Evolutionary conservation across 2,113 vertebrate species (phyloP), one percentile per base, ranked within the genome.

Genomic region (Pangasianodon gigas): DNA sequence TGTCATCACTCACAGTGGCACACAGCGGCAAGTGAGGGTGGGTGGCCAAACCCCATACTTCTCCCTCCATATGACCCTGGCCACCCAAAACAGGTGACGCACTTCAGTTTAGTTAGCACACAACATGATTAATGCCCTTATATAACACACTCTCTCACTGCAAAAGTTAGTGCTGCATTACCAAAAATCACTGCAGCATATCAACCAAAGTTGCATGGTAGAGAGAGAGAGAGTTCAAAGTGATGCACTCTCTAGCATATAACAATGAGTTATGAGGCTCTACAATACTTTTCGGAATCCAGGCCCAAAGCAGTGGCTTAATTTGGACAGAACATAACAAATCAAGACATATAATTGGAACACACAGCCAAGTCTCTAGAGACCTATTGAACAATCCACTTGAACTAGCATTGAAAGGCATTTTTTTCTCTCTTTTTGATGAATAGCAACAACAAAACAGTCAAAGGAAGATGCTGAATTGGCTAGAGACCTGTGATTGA

Each of bases 51-150:
- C 98, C 98, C 97, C 98, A 99, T 89, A 99, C 98, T 92, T 99
- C 98, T 91, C 98, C 98, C 94, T 99, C 98, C 98, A 99, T 99
- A 94, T 99, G 98, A 95, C 98, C 98, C 98, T 99, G 94, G 32
- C 94, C 92, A 93, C 93, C 16, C 29, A 81, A 65, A 89, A 83
- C 46, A 88, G 58, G 24, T 32, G 44, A 84, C 67, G 54, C 52
- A 77, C 32, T 41, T 85, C 52, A 88, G 51, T 52, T 46, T 48
- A 19, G 46, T 58, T 19, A 60, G 19, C 75, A 85, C 65, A 48
- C 69, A 67, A 6, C 13, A 60, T 54, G 44, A 67, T 79, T 79
- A 90, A 77, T 58, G 24, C 44, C 44, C 29, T 67, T 52, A 41
- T 24, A 48, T n/a, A 81, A 46, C 44, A 51, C 48, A 46, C 21